These are phyloP conservation scores for Crepidodera aurea DNA, from an alignment of 2,888 invertebrate genomes.

Conservation along the genomic window DNA sequence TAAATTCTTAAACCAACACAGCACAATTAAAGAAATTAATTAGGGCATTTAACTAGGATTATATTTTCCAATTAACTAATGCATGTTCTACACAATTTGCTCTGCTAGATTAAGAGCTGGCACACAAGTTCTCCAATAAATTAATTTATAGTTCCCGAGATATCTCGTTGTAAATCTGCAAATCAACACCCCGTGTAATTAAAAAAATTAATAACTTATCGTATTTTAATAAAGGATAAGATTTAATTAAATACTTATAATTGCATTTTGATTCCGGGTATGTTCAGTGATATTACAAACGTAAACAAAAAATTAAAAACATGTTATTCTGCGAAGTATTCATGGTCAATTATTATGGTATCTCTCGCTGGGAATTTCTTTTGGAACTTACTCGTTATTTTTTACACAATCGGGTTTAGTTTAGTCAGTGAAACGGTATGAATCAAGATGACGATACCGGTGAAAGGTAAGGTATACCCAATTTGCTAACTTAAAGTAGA, in stretches of 20 bases:
- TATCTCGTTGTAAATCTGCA: no score
- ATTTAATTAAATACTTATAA: not conserved
- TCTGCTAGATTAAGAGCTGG: no score
- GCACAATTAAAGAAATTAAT: no score
- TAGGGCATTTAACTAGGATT: no score
- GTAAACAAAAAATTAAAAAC: not conserved
- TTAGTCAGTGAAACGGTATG: constrained; percentile 15
- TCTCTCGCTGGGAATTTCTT: constrained; percentile 3
- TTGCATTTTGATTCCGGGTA: not conserved
- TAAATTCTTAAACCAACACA: no score
- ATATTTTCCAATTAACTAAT: no score
- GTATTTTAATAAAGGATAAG: no score
- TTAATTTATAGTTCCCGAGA: no score
- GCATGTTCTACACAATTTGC: no score
- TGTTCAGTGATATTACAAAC: not conserved
- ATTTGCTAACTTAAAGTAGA: not conserved
- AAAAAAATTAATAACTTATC: no score
- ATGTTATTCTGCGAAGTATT: constrained; percentile 13
- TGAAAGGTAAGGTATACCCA: constrained; percentile 3
- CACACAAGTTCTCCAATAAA: no score
- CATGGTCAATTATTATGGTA: constrained; percentile 2
- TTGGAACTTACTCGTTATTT: constrained; percentile 1
- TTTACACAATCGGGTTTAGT: constrained; percentile 13
- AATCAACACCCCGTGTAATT: no score
- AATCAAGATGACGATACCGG: constrained; percentile 10